Conservation (phyloP, 2,797 vertebrate genomes). For the Orestias chungarensis region DNA sequence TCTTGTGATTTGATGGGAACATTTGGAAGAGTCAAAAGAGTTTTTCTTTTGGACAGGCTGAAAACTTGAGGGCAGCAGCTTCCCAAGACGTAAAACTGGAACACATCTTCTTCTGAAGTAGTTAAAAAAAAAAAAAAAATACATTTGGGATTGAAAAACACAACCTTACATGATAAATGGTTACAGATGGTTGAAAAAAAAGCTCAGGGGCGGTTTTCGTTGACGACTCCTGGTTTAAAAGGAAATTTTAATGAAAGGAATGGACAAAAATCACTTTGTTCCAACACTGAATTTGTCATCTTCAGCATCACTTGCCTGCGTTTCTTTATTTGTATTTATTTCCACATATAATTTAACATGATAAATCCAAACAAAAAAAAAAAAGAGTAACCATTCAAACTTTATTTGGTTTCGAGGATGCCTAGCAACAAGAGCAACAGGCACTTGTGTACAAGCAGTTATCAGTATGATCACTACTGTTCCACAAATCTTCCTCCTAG, state of each 20-base stretch:
- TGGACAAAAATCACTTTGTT: neutral
- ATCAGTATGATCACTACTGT: neutral
- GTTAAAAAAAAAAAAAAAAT: too few species aligned
- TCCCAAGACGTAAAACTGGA: conserved; percentile 5
- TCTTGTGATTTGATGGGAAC: conserved; percentile 60
- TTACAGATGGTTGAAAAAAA: conserved; percentile 16
- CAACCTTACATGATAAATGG: conserved; percentile 5
- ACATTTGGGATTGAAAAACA: too few species aligned
- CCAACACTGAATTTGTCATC: neutral
- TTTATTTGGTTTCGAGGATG: neutral
- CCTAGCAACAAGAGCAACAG: conserved; percentile 4
- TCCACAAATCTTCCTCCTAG: neutral
- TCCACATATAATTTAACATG: neutral
- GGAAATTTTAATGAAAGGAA: neutral
- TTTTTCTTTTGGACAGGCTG: conserved; percentile 22
- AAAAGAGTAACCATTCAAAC: conserved; percentile 1
- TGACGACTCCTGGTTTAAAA: neutral
- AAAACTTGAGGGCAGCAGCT: conserved; percentile 17
- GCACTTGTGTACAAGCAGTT: neutral
- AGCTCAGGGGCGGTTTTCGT: neutral
- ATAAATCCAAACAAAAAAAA: neutral
- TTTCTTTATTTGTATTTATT: neutral
- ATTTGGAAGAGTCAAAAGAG: conserved; percentile 47
- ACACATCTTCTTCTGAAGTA: conserved; percentile 14
- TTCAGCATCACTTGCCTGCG: neutral